A percentile compares a stretch with the other conserved stretches of the same genome.
phyloP scores from a whole-genome alignment of 35 echinoderm and acorn worm species.

The Nesometra sesokonis region DNA sequence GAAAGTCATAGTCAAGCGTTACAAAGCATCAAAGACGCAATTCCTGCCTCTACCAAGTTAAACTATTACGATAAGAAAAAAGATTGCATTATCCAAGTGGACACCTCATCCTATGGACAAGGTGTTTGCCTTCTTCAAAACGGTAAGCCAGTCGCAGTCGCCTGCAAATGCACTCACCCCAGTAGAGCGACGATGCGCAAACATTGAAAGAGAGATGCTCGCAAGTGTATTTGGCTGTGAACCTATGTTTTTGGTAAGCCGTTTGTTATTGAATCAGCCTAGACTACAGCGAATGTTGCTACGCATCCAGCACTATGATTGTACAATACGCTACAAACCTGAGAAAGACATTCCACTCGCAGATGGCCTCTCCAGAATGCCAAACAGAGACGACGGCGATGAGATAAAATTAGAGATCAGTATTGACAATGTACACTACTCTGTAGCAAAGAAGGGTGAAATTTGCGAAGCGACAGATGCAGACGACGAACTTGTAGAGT shows the following conservation, averaged over 20 bases:
- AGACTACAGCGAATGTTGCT: conserved; percentile 41
- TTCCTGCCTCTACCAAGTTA: conserved; percentile 7
- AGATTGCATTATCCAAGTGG: conserved; percentile 14
- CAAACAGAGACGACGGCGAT: neutral
- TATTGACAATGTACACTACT: neutral
- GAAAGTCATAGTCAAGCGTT: neutral
- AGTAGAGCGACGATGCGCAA: conserved; percentile 26
- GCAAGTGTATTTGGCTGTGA: conserved; percentile 29
- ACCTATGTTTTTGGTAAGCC: conserved; percentile 18
- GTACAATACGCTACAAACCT: conserved; percentile 44
- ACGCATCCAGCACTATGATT: conserved; percentile 35
- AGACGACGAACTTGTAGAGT: neutral
- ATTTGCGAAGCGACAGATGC: neutral
- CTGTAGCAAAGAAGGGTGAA: neutral
- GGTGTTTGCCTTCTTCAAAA: conserved; percentile 36
- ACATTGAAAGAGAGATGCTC: conserved; percentile 18
- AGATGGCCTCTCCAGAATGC: conserved; percentile 30
- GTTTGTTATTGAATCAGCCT: conserved; percentile 28
- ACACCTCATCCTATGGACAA: conserved; percentile 22
- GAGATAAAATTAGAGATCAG: neutral
- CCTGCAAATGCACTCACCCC: conserved; percentile 30
- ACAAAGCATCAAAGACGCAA: neutral
- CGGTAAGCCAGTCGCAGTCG: conserved; percentile 14
- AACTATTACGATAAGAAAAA: conserved; percentile 23
- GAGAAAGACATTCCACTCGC: conserved; percentile 33